Percentiles rank a stretch among this genome's conserved stretches.
Conservation (phyloP, 1,140 invertebrate species). For the Chironomus striatipennis region DNA sequence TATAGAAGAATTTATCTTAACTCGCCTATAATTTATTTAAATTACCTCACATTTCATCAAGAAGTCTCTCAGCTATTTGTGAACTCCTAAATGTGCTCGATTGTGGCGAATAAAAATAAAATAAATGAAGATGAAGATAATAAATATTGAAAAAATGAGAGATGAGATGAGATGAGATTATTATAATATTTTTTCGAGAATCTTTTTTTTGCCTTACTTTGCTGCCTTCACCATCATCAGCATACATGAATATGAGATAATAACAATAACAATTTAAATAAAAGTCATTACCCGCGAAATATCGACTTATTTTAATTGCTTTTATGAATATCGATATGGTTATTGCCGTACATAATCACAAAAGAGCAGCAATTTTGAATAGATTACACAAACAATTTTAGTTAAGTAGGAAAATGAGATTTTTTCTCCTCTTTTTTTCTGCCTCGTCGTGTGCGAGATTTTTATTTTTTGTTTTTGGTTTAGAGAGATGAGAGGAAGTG, state of each 20-base stretch:
- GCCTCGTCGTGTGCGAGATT: no score
- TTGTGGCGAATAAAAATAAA: neutral
- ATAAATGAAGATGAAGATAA: neutral
- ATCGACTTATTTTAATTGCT: conserved; percentile 19
- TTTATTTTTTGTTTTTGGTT: no score
- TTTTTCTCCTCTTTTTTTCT: no score
- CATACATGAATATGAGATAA: neutral
- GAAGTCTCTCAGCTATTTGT: neutral
- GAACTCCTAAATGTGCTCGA: no score
- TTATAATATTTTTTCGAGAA: no score
- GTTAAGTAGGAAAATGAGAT: no score
- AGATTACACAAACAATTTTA: neutral
- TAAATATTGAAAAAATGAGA: neutral
- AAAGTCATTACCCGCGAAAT: conserved; percentile 18
- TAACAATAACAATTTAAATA: conserved; percentile 19
- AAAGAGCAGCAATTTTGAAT: neutral
- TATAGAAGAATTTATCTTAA: neutral
- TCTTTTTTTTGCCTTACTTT: no score
- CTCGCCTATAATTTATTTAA: neutral
- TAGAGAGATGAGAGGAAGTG: no score
- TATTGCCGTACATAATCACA: neutral
- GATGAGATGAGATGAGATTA: neutral
- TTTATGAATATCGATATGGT: conserved; percentile 22
- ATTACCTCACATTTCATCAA: conserved; percentile 14
- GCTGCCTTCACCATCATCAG: neutral